phyloP scores from a whole-genome alignment of 2,888 invertebrate species.

The Papilio demoleus region DNA sequence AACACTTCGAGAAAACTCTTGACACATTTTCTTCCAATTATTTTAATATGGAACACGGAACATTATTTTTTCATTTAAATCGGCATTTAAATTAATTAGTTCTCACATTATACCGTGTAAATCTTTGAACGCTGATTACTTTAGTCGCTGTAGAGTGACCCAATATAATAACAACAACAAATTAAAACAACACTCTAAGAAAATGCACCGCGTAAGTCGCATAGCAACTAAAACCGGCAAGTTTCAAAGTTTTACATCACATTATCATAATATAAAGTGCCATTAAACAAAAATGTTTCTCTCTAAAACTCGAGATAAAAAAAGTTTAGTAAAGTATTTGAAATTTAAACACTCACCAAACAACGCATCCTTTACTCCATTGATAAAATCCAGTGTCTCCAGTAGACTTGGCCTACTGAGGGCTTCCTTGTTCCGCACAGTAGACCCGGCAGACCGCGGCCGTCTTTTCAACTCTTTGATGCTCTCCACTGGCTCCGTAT shows the following conservation, averaged over 20 bases:
- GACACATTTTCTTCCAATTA: constrained; percentile 22
- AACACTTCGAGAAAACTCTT: constrained; percentile 7
- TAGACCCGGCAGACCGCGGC: constrained; percentile 76
- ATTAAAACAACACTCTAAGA: no score
- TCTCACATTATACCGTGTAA: no score
- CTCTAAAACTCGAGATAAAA: no score
- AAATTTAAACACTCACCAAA: constrained; percentile 60
- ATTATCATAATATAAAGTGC: no score
- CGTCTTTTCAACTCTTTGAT: constrained; percentile 69
- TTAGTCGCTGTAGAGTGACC: no score
- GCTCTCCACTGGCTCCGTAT: constrained; percentile 73
- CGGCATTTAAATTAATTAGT: not conserved
- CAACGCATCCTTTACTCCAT: constrained; percentile 72
- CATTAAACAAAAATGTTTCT: no score
- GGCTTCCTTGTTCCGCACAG: constrained; percentile 69
- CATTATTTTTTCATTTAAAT: constrained; percentile 4
- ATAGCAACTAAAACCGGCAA: no score
- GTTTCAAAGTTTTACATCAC: no score
- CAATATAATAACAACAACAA: no score
- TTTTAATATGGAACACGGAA: constrained; percentile 12
- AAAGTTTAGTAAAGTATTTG: no score
- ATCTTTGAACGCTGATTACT: no score
- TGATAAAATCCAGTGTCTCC: constrained; percentile 78
- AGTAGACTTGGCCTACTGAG: constrained; percentile 73
- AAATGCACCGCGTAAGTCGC: no score